Evolutionary conservation across 2,888 invertebrate genomes (phyloP), one percentile per base, ranked within the genome.

Genomic region (Argynnis bischoffii): DNA sequence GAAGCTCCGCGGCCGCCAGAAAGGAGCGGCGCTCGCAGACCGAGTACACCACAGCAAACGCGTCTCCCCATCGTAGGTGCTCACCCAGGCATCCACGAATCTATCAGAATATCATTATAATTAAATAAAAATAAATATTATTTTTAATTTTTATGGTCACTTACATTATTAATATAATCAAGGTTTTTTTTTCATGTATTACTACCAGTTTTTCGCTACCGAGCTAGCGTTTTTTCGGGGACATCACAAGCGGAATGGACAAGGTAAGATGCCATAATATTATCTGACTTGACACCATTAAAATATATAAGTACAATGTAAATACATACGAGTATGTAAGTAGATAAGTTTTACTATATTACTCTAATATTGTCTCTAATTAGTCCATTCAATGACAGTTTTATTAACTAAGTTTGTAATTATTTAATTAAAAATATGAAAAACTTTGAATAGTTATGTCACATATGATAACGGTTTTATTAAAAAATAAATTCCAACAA

Each of bases 61-160:
- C 96, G 81, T 97, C 96, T 61, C 96, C 96, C 96, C 96, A 97
- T 82, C 96, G 93, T 77, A 96, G 94, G 85, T 96, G 96, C 78
- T 96, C 96, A 76, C 95, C 95, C 47, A 96, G 87, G 79, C 96
- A 96, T 31, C 95, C 96, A 74, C 95, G 95, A 78, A 95, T 94
- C 95, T 95, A 90, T 66, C 56, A 64, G 55, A 68, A 13, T 41
- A 21, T 16, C 31, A 41, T 35, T 35, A 47, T 11, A 48, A 67
- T 18, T 16, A 21, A 15, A 31, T 6, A 3, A 6, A 55, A 18
- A 21, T 16, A 11, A 16, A 18, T 1, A n/a, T 16, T 6, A 14
- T 21, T 46, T 46, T 41, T 6, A 6, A 57, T 14, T 21, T 3
- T 8, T 41, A 41, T 11, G 35, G 1, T 41, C 35, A 41, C 35